Base-by-base conservation (phyloP, 2,113 vertebrate species). In the Eonycteris spelaea region DNA sequence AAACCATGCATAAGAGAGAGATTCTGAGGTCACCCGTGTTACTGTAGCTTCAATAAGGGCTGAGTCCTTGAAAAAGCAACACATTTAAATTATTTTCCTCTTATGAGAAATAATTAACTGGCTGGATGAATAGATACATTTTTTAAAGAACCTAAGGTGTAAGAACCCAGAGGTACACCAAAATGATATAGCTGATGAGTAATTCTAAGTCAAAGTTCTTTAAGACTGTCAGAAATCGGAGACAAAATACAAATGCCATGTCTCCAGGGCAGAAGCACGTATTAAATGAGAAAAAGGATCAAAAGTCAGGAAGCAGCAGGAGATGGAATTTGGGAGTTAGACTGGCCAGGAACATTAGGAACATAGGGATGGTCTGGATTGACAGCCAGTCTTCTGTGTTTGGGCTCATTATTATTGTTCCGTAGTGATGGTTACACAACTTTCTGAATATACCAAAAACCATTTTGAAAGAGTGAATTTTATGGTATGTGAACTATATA, bases 261-360 rank as follows among this genome's bases (percentile, higher is more conserved):
- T 89, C 65, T 63, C 59, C 33, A 90, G 45, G 57, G 68, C n/a
- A 94, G 59, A 92, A 91, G n/a, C 65, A 78, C 86, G 33, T 28
- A 11, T 75, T 75, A 51, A 82, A 67, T 71, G 28, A 90, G 33
- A 88, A 78, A 74, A 68, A 61, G n/a, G 22, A 61, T 24, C 63
- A 73, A 94, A 90, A 89, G 91, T 92, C 88, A 92, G 61, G 61
- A 83, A 97, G 94, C 95, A 94, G 73, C 95, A 92, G 95, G 95
- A 43, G 38, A 86, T 86, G 91, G 79, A 51, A 96, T 94, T 74
- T 75, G 40, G 91, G 53, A 80, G 51, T 16, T 16, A 16, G 51
- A n/a, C 51, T 51, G 15, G 55, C 91, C 74, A 92, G 40, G 73
- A 95, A 77, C 68, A 21, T 13, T 33, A 18, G 71, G 15, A 51